Conservation (phyloP, 2,113 vertebrate genomes). For the Taurulus bubalis region DNA sequence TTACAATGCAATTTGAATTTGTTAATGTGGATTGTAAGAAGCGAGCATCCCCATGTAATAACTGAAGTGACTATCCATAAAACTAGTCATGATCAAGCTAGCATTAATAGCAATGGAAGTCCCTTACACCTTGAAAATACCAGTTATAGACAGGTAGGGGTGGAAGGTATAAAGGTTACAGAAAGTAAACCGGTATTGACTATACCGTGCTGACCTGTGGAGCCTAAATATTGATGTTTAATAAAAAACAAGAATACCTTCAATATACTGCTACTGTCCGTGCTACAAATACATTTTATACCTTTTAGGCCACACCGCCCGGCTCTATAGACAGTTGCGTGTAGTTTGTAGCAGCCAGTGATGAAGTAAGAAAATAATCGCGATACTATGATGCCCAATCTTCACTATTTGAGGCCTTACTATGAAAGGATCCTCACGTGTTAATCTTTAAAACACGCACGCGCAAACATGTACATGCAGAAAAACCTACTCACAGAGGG, state of each 20-base stretch:
- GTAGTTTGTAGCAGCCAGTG: background rate
- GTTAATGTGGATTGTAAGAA: background rate
- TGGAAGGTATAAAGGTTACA: too few relatives aligned
- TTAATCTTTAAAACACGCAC: slow-evolving; percentile 22
- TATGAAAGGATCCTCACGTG: slow-evolving; percentile 19
- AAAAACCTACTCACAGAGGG: slow-evolving; percentile 55
- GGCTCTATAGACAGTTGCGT: background rate
- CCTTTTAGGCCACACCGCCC: background rate
- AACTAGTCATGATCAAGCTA: background rate
- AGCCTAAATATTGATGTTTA: too few relatives aligned
- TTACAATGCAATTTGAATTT: background rate
- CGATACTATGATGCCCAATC: background rate
- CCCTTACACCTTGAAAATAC: too few relatives aligned
- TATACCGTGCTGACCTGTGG: too few relatives aligned
- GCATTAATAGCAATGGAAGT: background rate
- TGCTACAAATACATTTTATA: background rate
- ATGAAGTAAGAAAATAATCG: background rate
- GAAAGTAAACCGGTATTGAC: too few relatives aligned
- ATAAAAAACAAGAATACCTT: background rate
- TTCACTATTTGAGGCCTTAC: background rate
- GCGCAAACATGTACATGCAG: background rate
- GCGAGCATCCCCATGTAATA: background rate
- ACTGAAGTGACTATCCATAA: background rate
- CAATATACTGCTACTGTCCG: background rate
- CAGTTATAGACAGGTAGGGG: too few relatives aligned